These are phyloP conservation scores for Nerophis lumbriciformis DNA, from an alignment of 2,113 vertebrate species.

Conservation along the genomic window DNA sequence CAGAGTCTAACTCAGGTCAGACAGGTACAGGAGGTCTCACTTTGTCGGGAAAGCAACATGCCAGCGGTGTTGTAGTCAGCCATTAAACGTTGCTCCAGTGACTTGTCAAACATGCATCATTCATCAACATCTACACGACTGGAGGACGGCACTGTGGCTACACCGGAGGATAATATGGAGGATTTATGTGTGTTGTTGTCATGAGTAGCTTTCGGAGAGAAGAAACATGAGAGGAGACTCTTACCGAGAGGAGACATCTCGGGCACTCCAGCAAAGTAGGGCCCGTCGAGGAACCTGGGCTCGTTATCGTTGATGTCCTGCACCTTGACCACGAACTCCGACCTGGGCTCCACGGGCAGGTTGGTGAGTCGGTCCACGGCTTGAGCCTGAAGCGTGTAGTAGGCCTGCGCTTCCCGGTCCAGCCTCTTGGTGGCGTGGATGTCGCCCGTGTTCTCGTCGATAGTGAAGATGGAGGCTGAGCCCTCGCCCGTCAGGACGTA, in stretches of 20 bases:
- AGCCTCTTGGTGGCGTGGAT: constrained; percentile 95
- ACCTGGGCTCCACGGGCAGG: constrained; percentile 85
- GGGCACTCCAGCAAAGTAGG: constrained; percentile 85
- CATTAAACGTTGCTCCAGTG: constrained; percentile 33
- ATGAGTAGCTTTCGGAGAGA: neutral
- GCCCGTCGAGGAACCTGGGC: constrained; percentile 91
- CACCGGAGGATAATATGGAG: constrained; percentile 18
- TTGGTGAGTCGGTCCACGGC: constrained; percentile 86
- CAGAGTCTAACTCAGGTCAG: neutral
- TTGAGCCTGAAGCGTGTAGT: constrained; percentile 89
- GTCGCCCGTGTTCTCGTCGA: constrained; percentile 95
- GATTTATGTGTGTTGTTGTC: no score
- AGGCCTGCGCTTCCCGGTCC: constrained; percentile 91
- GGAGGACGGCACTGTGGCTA: constrained; percentile 25
- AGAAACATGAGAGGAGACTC: constrained; percentile 17
- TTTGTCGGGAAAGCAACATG: constrained; percentile 28
- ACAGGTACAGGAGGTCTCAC: constrained; percentile 10
- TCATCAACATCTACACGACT: constrained; percentile 43
- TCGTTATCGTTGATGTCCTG: constrained; percentile 98
- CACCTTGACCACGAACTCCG: constrained; percentile 94
- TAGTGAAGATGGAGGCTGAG: constrained; percentile 95
- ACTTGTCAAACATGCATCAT: constrained; percentile 42
- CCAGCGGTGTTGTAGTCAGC: constrained; percentile 48
- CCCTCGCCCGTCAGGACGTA: constrained; percentile 94
- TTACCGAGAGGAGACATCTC: constrained; percentile 97